Conservation (phyloP, 2,888 invertebrate species). For the Phania funesta region DNA sequence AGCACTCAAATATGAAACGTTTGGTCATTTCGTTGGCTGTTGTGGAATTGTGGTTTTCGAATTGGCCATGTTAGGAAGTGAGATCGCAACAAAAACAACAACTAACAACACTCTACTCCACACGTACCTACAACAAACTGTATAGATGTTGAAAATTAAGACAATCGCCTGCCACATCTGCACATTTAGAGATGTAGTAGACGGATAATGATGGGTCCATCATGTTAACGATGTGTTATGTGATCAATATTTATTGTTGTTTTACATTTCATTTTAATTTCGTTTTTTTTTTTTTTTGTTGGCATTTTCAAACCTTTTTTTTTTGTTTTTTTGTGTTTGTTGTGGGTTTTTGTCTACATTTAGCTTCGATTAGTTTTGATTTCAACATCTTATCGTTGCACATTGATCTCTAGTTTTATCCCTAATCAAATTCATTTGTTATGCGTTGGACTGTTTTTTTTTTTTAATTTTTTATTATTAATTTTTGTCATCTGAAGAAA, state of each 20-base stretch:
- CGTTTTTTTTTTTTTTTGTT: neutral
- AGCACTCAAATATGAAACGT: constrained; percentile 50
- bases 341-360: constrained; percentile 43
- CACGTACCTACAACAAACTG: neutral
- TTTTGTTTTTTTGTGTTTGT: neutral
- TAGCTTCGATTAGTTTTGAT: constrained; percentile 65
- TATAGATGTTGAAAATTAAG: constrained; percentile 56
- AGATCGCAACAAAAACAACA: constrained; percentile 54
- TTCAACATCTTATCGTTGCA: constrained; percentile 73
- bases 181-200: constrained; percentile 57
- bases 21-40: constrained; percentile 29
- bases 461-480: constrained; percentile 24
- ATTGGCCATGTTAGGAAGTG: constrained; percentile 65
- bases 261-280: constrained; percentile 35
- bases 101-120: constrained; percentile 8
- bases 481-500: constrained; percentile 55
- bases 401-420: constrained; percentile 74
- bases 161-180: constrained; percentile 60
- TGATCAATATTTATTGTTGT: constrained; percentile 67
- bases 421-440: constrained; percentile 55
- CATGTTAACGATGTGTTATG: constrained; percentile 68
- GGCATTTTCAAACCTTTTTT: constrained; percentile 28
- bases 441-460: constrained; percentile 6
- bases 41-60: constrained; percentile 8
- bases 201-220: constrained; percentile 64